Evolutionary conservation across 1,140 invertebrate genomes (phyloP).

Genomic region (Listronotus oregonensis): DNA sequence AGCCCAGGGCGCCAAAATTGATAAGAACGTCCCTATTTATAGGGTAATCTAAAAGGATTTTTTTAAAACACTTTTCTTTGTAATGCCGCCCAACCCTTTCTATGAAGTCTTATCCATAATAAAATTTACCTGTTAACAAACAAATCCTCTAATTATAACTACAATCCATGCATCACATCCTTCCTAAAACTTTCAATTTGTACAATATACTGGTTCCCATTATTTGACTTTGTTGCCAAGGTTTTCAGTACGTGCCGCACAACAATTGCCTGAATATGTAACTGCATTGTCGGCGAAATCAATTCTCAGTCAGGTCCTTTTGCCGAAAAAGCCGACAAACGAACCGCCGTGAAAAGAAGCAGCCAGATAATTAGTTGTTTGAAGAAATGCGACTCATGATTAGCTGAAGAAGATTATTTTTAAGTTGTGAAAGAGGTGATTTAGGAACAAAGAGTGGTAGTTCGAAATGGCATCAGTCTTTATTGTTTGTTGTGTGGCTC

Average conservation of each 20-base stretch:
- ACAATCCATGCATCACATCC: too few species aligned
- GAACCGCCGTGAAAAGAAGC: slow-evolving; percentile 20
- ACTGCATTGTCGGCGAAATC: slow-evolving; percentile 19
- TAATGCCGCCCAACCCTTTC: too few species aligned
- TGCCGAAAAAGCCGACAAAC: slow-evolving; percentile 14
- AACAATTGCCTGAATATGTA: slow-evolving; percentile 20
- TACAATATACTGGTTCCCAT: background rate
- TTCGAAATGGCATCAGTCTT: too few species aligned
- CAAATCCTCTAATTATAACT: too few species aligned
- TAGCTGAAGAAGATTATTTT: background rate
- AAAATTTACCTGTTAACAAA: too few species aligned
- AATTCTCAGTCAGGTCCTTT: slow-evolving; percentile 13
- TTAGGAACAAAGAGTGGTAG: background rate
- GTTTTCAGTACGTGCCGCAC: slow-evolving; percentile 6
- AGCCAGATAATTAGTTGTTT: slow-evolving; percentile 23
- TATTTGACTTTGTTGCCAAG: too few species aligned
- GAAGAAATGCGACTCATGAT: slow-evolving; percentile 18
- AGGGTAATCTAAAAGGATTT: too few species aligned
- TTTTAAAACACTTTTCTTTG: too few species aligned
- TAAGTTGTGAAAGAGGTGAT: background rate
- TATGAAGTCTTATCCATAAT: too few species aligned
- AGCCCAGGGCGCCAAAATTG: too few species aligned
- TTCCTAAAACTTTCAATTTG: background rate
- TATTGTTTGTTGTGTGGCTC: too few species aligned
- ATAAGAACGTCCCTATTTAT: too few species aligned